Evolutionary conservation across 1,140 invertebrate genomes (phyloP).

Genomic region (Notospermus geniculatus): DNA sequence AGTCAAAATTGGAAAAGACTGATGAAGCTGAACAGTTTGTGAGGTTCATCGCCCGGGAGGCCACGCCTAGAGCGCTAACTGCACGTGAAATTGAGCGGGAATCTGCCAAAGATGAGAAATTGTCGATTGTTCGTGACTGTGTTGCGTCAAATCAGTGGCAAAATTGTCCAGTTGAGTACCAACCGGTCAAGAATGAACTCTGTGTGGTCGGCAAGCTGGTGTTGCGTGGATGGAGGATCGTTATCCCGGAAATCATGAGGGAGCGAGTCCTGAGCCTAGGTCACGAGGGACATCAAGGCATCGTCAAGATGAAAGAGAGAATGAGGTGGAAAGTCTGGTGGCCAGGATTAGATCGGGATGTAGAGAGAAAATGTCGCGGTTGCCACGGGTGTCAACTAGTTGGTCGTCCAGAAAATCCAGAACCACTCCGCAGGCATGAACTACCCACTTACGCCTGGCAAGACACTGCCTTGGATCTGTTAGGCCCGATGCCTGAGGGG

Average conservation of each 20-base stretch:
- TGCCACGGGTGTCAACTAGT: conserved; percentile 27
- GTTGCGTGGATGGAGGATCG: conserved; percentile 17
- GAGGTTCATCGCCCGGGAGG: background rate
- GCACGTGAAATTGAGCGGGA: conserved; percentile 17
- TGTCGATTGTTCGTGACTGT: conserved; percentile 11
- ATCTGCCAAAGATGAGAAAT: conserved; percentile 15
- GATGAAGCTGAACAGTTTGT: conserved; percentile 15
- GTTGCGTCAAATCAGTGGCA: conserved; percentile 7
- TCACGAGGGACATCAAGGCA: conserved; percentile 43
- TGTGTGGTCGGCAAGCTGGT: conserved; percentile 24
- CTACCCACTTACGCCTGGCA: conserved; percentile 22
- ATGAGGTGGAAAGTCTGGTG: conserved; percentile 49
- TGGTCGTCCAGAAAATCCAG: background rate
- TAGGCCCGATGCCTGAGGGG: conserved; percentile 20
- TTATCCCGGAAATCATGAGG: conserved; percentile 9
- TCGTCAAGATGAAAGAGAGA: conserved; percentile 33
- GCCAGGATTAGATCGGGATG: conserved; percentile 31
- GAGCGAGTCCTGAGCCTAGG: conserved; percentile 6
- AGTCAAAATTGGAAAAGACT: background rate
- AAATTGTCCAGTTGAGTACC: conserved; percentile 13
- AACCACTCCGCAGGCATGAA: conserved; percentile 16
- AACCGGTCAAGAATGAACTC: conserved; percentile 19
- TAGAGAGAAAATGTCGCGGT: conserved; percentile 18
- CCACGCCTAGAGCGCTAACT: conserved; percentile 13
- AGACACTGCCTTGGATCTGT: conserved; percentile 23